Evolutionary conservation across 2,113 vertebrate genomes (phyloP).

Genomic region (Psephotus haematonotus): DNA sequence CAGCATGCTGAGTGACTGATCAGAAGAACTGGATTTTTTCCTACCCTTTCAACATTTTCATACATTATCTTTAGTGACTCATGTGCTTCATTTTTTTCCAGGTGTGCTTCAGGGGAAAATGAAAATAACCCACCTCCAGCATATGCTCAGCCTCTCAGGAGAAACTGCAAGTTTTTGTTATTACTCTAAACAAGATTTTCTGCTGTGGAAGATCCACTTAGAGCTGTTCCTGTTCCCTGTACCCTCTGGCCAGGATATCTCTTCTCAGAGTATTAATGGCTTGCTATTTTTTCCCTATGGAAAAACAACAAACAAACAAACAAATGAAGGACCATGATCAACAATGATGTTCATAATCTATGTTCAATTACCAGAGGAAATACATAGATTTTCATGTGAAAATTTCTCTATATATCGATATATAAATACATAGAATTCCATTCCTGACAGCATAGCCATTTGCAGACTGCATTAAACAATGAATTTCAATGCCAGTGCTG

Average conservation of each 20-base stretch:
- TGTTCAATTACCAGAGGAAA: background rate
- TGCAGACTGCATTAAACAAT: background rate
- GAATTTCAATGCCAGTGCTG: conserved; percentile 30
- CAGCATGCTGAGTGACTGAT: background rate
- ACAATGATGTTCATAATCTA: background rate
- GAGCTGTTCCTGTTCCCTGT: background rate
- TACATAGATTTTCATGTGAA: background rate
- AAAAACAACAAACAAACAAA: conserved; percentile 4
- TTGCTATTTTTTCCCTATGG: background rate
- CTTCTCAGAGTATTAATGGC: background rate
- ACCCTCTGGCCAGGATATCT: background rate
- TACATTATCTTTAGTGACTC: background rate
- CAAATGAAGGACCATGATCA: background rate
- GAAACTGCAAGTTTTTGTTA: background rate
- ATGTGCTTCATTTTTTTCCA: background rate
- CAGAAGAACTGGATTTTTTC: background rate
- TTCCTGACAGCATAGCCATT: background rate
- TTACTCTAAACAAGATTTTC: conserved; percentile 9
- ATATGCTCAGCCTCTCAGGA: background rate
- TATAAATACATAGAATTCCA: background rate
- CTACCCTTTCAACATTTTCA: background rate
- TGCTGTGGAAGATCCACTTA: background rate
- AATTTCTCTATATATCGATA: background rate
- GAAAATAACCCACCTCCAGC: background rate
- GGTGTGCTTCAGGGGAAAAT: background rate